Conservation (phyloP, 2,888 invertebrate species). For the Galeopsomyia nigrocyanea region DNA sequence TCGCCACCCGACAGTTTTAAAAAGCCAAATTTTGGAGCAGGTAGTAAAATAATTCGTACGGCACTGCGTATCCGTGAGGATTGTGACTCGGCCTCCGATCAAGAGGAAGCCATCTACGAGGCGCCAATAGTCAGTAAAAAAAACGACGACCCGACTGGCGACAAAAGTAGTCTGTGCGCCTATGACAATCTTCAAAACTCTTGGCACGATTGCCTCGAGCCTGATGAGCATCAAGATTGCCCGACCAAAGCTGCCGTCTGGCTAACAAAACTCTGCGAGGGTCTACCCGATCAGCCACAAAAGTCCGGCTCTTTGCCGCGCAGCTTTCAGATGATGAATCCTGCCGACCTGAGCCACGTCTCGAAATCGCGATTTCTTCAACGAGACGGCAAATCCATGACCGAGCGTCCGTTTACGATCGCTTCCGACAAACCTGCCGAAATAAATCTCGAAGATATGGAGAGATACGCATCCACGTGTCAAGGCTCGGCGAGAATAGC, state of each 20-base stretch:
- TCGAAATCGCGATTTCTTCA: slow-evolving; percentile 70
- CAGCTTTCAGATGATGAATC: slow-evolving; percentile 79
- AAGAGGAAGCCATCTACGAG: slow-evolving; percentile 59
- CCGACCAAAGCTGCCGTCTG: slow-evolving; percentile 80
- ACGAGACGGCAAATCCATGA: slow-evolving; percentile 75
- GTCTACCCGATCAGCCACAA: slow-evolving; percentile 76
- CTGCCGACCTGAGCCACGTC: slow-evolving; percentile 69
- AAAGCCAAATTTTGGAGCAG: slow-evolving; percentile 60
- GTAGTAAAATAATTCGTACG: slow-evolving; percentile 62
- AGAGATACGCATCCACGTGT: slow-evolving; percentile 69
- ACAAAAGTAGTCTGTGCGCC: slow-evolving; percentile 69
- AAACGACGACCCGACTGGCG: slow-evolving; percentile 64
- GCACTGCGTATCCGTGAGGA: slow-evolving; percentile 61
- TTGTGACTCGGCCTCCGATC: slow-evolving; percentile 48
- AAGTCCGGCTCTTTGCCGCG: slow-evolving; percentile 85
- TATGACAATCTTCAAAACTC: slow-evolving; percentile 74
- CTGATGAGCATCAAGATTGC: slow-evolving; percentile 61
- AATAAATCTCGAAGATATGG: slow-evolving; percentile 78
- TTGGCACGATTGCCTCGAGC: slow-evolving; percentile 61
- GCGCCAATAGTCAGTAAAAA: slow-evolving; percentile 64
- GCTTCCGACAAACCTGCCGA: slow-evolving; percentile 80
- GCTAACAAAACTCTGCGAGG: slow-evolving; percentile 78
- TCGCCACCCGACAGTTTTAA: slow-evolving; percentile 53
- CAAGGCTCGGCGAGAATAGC: slow-evolving; percentile 63
- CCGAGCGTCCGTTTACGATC: slow-evolving; percentile 79